Conservation (phyloP, 2,888 invertebrate species). For the Rotaria macrura region DNA sequence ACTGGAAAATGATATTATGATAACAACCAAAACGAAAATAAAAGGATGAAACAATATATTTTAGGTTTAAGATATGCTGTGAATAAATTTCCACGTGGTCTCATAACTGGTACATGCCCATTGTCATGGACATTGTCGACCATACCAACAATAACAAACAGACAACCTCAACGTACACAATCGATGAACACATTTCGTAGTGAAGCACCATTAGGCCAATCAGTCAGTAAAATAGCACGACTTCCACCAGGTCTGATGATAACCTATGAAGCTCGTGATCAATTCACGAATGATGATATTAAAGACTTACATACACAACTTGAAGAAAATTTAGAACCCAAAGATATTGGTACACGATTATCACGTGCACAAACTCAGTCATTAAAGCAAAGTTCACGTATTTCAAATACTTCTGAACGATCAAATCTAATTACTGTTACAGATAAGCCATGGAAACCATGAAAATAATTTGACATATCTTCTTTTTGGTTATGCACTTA, state of each 20-base stretch:
- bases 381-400: slow-evolving; percentile 22
- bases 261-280: slow-evolving; percentile 18
- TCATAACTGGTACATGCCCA: slow-evolving; percentile 45
- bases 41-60: background rate
- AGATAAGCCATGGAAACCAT: slow-evolving; percentile 33
- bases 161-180: background rate
- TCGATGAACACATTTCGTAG: background rate
- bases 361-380: slow-evolving; percentile 7
- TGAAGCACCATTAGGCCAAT: background rate
- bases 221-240: background rate
- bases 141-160: background rate
- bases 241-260: background rate
- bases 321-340: slow-evolving; percentile 20
- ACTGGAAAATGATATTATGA: no score
- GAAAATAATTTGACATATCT: no score
- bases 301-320: slow-evolving; percentile 24
- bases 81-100: slow-evolving; percentile 45
- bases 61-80: slow-evolving; percentile 46
- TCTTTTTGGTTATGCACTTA: background rate
- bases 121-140: background rate
- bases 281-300: slow-evolving; percentile 27
- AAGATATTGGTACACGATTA: background rate
- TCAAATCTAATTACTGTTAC: slow-evolving; percentile 26
- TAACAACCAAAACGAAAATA: no score
- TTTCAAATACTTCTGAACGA: slow-evolving; percentile 10